phyloP scores from a whole-genome alignment of 2,888 invertebrate genomes.

The Drosophila algonquin region DNA sequence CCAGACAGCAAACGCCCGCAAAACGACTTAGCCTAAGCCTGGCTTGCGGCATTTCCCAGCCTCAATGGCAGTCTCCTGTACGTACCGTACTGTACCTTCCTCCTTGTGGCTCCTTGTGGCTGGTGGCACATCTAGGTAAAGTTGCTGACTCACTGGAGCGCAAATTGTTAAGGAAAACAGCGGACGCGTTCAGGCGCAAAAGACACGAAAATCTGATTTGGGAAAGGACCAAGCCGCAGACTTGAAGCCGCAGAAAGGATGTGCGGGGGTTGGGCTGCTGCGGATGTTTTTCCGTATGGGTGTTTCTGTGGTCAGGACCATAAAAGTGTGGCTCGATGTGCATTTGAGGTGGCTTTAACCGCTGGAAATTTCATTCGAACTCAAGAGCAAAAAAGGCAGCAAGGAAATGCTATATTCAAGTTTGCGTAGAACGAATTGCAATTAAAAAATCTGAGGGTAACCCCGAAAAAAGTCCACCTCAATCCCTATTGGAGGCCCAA shows the following conservation, averaged over 20 bases:
- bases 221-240: conserved; percentile 29
- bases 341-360: background rate
- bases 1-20: conserved; percentile 26
- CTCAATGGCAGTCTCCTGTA: conserved; percentile 41
- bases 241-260: background rate
- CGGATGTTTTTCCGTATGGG: background rate
- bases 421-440: conserved; percentile 23
- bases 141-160: conserved; percentile 57
- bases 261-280: background rate
- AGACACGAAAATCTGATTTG: conserved; percentile 48
- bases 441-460: conserved; percentile 21
- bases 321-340: background rate
- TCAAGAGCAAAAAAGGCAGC: background rate
- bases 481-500: background rate
- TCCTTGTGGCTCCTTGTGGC: background rate
- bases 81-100: background rate
- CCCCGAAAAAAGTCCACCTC: conserved; percentile 23
- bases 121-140: conserved; percentile 1
- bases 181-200: conserved; percentile 49
- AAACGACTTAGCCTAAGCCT: conserved; percentile 60
- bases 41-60: conserved; percentile 56
- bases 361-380: background rate
- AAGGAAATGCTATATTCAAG: background rate
- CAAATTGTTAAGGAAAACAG: conserved; percentile 54
- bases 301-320: background rate